Evolutionary conservation across 35 echinoderm and acorn worm species (phyloP), one percentile per base, ranked within the genome.

Genomic region (Apostichopus parvimensis): DNA sequence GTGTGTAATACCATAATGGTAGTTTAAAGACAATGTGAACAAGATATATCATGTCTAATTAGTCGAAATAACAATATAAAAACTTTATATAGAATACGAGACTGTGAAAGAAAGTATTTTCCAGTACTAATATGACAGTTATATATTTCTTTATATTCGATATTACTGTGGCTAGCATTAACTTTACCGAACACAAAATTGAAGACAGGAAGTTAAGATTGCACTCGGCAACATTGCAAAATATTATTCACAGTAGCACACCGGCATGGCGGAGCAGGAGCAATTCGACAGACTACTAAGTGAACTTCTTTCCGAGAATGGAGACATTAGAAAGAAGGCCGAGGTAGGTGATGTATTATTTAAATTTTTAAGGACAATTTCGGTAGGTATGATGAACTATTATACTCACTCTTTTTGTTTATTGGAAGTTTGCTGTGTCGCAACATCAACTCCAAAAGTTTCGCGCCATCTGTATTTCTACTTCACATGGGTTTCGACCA

Each of bases 241-340:
- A 73, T 84, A 56, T 58, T 55, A 20, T 91, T 91, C 71, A 91
- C 21, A 79, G 10, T 45, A 28, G 10, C 14, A 53, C 34, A 57
- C 55, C 91, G 92, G 73, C 92, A 93, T 94, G 94, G 94, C 94
- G 88, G 94, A 93, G 85, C 93, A 98, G 75, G 84, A 93, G 58
- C 97, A 98, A 90, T 96, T 98, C 61, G 87, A 94, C 22, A 92
- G 71, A 77, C 86, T 98, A 55, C 92, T 98, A 60, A 87, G 86
- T 17, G 92, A 90, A 56, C 95, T 98, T 93, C 95, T 98, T 91
- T 98, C 97, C 57, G 86, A 95, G 54, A 95, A 98, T 88, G 95
- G 95, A 77, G 93, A 94, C 59, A 91, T 89, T 77, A 92, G 97
- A 91, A 94, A 94, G 88, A 87, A 94, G 20, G 87, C 94, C 57